These are phyloP conservation scores for Micromesistius poutassou DNA, from an alignment of 2,797 vertebrate genomes.

Conservation along the genomic window DNA sequence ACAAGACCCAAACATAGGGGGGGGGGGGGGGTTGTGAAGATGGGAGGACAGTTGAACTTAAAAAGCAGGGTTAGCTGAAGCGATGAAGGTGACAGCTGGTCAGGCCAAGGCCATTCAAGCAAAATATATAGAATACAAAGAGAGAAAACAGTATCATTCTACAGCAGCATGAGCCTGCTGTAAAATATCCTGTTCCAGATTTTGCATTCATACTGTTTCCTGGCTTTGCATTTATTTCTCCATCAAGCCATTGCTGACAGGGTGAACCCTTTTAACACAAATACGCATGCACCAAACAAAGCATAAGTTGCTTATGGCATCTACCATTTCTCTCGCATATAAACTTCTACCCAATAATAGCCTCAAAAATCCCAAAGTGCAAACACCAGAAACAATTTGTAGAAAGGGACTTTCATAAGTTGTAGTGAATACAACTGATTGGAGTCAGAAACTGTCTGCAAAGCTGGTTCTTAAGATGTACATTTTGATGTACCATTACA, in stretches of 20 bases:
- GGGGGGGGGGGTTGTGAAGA: conserved; percentile 2
- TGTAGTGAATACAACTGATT: conserved; percentile 21
- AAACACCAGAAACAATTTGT: neutral
- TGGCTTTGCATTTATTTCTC: conserved; percentile 42
- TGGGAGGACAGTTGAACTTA: conserved; percentile 23
- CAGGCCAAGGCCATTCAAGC: conserved; percentile 6
- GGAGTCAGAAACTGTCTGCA: conserved; percentile 13
- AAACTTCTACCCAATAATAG: neutral
- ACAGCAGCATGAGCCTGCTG: conserved; percentile 16
- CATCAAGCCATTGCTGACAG: conserved; percentile 43
- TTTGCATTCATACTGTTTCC: conserved; percentile 28
- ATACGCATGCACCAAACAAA: conserved; percentile 10
- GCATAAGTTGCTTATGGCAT: conserved; percentile 7
- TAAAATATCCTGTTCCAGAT: conserved; percentile 17
- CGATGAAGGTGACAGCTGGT: conserved; percentile 7
- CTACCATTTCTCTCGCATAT: conserved; percentile 5
- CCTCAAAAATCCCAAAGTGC: neutral
- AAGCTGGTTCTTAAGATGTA: neutral
- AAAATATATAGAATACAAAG: conserved; percentile 1
- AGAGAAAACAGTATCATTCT: conserved; percentile 21
- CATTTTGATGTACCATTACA: conserved; percentile 21
- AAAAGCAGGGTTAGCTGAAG: conserved; percentile 30
- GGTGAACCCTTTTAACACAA: conserved; percentile 34
- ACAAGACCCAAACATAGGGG: conserved; percentile 21
- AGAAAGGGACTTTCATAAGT: neutral